Conservation (phyloP, 2,888 invertebrate species). For the Drosophila demipolita region DNA sequence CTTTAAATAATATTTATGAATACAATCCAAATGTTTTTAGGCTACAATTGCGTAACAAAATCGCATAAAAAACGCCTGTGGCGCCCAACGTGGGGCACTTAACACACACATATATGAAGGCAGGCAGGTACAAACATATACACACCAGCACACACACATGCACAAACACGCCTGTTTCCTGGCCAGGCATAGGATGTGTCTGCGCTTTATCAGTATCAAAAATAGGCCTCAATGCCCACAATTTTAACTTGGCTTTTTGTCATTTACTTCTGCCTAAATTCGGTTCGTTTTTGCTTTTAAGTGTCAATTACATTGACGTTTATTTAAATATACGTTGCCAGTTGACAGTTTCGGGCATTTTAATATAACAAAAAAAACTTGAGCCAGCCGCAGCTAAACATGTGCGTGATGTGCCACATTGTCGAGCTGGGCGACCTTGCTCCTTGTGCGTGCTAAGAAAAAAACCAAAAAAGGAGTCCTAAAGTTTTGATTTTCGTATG, state of each 20-base stretch:
- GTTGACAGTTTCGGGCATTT: slow-evolving; percentile 61
- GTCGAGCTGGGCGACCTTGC: slow-evolving; percentile 12
- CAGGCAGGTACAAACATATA: slow-evolving; percentile 31
- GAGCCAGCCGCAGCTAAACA: slow-evolving; percentile 18
- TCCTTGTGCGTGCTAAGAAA: slow-evolving; percentile 62
- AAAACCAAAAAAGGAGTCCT: slow-evolving; percentile 42
- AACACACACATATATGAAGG: neutral
- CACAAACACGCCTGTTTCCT: slow-evolving; percentile 24
- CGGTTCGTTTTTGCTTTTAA: slow-evolving; percentile 57
- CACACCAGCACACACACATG: slow-evolving; percentile 23
- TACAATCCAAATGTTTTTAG: slow-evolving; percentile 5
- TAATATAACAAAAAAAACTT: slow-evolving; percentile 19
- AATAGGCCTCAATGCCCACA: slow-evolving; percentile 29
- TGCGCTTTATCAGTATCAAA: neutral
- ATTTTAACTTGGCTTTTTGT: slow-evolving; percentile 32
- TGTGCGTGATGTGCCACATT: slow-evolving; percentile 38
- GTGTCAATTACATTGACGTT: slow-evolving; percentile 82
- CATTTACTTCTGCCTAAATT: slow-evolving; percentile 21
- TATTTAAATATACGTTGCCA: slow-evolving; percentile 76
- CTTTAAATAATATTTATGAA: slow-evolving; percentile 33
- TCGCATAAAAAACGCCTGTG: neutral
- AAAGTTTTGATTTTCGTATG: slow-evolving; percentile 71
- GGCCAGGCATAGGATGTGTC: neutral
- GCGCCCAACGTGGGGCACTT: slow-evolving; percentile 4
- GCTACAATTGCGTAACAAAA: slow-evolving; percentile 47